These are phyloP conservation scores for Pollenia griseotomentosa DNA, from an alignment of 2,888 invertebrate genomes.

Conservation along the genomic window DNA sequence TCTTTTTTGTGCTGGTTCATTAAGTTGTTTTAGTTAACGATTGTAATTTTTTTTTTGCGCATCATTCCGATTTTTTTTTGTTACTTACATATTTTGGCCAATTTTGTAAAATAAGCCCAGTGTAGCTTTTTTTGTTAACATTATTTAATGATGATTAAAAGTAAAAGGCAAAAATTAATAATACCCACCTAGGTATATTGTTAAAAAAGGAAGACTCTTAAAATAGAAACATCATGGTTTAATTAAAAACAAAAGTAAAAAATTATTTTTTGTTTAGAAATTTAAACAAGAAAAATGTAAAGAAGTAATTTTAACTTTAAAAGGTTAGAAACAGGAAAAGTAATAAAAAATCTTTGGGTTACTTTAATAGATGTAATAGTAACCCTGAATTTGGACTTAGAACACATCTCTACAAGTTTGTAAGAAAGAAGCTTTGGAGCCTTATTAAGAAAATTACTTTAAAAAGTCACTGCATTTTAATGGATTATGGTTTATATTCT, in stretches of 20 bases:
- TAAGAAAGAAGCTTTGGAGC: too few species aligned
- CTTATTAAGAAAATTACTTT: too few species aligned
- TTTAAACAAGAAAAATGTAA: background rate
- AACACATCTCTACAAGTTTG: too few species aligned
- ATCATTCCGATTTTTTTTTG: slow-evolving; percentile 17
- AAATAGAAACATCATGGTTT: background rate
- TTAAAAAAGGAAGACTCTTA: background rate
- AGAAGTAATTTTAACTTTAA: too few species aligned
- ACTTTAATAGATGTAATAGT: too few species aligned
- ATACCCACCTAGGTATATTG: background rate
- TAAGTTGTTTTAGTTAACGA: background rate
- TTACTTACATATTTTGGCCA: slow-evolving; percentile 6
- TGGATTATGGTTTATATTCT: too few species aligned
- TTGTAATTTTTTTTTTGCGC: slow-evolving; percentile 38
- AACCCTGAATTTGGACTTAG: too few species aligned
- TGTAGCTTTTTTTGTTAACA: background rate
- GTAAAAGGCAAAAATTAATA: background rate
- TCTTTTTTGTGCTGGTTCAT: slow-evolving; percentile 19
- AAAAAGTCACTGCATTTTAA: too few species aligned
- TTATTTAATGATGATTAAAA: background rate
- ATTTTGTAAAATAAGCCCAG: slow-evolving; percentile 6
- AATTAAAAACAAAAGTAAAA: too few species aligned
- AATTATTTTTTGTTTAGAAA: too few species aligned
- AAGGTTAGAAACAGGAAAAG: too few species aligned
- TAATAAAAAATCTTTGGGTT: too few species aligned